phyloP scores from a whole-genome alignment of 2,888 invertebrate species.

The Autographa gamma region DNA sequence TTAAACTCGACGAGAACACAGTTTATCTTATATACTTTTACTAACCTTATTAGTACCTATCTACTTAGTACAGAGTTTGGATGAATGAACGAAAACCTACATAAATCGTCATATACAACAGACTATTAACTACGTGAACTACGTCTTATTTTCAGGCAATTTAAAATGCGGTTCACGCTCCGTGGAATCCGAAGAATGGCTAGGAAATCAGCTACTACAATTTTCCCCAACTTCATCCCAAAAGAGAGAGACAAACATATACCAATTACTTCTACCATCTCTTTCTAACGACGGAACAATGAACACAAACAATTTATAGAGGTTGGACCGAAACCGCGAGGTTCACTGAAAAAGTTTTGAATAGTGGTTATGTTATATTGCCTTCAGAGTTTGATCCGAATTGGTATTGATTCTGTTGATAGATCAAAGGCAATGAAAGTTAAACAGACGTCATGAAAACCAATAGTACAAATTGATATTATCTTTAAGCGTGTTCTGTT shows the following conservation, averaged over 20 bases:
- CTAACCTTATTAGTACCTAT: too few species aligned
- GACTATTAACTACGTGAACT: slow-evolving; percentile 3
- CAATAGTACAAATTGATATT: background rate
- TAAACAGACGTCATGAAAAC: background rate
- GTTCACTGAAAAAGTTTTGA: background rate
- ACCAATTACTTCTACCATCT: background rate
- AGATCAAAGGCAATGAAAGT: background rate
- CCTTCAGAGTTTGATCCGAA: background rate
- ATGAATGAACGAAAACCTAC: background rate
- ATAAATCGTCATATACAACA: background rate
- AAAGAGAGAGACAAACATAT: background rate
- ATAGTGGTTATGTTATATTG: background rate
- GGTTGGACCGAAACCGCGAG: background rate
- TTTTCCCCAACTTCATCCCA: background rate
- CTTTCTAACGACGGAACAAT: background rate
- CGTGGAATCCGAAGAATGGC: background rate
- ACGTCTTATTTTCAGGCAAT: background rate
- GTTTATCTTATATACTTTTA: too few species aligned
- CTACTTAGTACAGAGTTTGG: too few species aligned
- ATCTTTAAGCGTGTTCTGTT: background rate
- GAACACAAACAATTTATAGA: background rate
- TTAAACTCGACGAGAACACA: too few species aligned
- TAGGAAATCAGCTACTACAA: slow-evolving; percentile 2
- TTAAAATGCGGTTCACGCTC: slow-evolving; percentile 5
- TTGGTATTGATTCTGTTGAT: background rate